Conservation (phyloP, 2,797 vertebrate species). For the Pseudomugil gertrudae region DNA sequence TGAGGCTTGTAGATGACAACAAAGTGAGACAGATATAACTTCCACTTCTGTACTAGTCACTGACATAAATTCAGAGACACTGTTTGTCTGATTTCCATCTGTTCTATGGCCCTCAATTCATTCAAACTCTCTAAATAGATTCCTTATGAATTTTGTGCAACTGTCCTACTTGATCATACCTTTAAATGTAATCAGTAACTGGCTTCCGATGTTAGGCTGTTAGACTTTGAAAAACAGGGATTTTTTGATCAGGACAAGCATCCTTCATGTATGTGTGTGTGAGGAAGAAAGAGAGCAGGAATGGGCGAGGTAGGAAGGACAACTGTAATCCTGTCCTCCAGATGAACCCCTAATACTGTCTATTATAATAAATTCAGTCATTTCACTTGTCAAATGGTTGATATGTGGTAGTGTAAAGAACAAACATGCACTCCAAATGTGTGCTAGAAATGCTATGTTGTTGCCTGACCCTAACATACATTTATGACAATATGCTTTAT, state of each 20-base stretch:
- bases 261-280: constrained; percentile 12
- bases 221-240: constrained; percentile 38
- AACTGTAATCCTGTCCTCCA: constrained; percentile 70
- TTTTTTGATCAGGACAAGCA: constrained; percentile 19
- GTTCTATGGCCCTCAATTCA: constrained; percentile 15
- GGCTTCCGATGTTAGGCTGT: constrained; percentile 31
- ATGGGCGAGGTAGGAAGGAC: constrained; percentile 44
- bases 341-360: constrained; percentile 72
- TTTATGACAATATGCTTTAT: constrained; percentile 42
- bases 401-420: constrained; percentile 70
- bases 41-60: constrained; percentile 18
- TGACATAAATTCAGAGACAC: constrained; percentile 1
- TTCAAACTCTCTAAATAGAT: constrained; percentile 26
- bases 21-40: constrained; percentile 32
- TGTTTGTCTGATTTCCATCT: constrained; percentile 34
- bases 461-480: constrained; percentile 55
- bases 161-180: constrained; percentile 29
- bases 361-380: constrained; percentile 72
- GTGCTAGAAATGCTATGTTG: constrained; percentile 54
- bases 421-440: constrained; percentile 74
- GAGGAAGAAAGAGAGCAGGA: constrained; percentile 8
- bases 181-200: constrained; percentile 26
- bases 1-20: constrained; percentile 40
- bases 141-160: constrained; percentile 13
- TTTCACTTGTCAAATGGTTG: constrained; percentile 71